A percentile compares a stretch with the other conserved stretches of the same genome.
phyloP scores from a whole-genome alignment of 1,140 invertebrate genomes.

The Pentalonia nigronervosa region DNA sequence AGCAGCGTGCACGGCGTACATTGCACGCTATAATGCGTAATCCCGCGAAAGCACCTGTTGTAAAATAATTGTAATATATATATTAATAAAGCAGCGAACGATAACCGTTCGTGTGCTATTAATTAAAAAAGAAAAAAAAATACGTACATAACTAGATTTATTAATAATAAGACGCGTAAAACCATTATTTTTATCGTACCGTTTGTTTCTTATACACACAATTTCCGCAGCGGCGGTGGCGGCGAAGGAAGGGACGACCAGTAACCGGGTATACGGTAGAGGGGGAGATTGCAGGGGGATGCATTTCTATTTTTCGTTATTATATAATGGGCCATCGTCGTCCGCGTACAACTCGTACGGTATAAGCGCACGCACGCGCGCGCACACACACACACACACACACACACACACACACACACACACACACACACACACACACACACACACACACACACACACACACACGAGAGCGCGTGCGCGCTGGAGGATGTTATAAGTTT shows the following conservation, averaged over 20 bases:
- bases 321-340: background rate
- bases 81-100: background rate
- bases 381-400: background rate
- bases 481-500: slow-evolving; percentile 53
- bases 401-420: too few relatives aligned
- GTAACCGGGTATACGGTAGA: background rate
- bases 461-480: too few relatives aligned
- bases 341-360: background rate
- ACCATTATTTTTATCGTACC: background rate
- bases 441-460: background rate
- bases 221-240: background rate
- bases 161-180: background rate
- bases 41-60: slow-evolving; percentile 25
- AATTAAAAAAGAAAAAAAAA: slow-evolving; percentile 7
- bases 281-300: background rate
- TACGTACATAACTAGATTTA: background rate
- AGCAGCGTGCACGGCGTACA: background rate
- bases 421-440: background rate
- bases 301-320: background rate
- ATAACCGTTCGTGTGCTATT: background rate
- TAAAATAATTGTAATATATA: background rate
- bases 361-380: background rate
- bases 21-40: background rate
- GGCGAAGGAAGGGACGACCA: background rate
- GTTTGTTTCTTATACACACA: background rate